phyloP scores from a whole-genome alignment of 1,140 invertebrate species.

The Ceratina calcarata region DNA sequence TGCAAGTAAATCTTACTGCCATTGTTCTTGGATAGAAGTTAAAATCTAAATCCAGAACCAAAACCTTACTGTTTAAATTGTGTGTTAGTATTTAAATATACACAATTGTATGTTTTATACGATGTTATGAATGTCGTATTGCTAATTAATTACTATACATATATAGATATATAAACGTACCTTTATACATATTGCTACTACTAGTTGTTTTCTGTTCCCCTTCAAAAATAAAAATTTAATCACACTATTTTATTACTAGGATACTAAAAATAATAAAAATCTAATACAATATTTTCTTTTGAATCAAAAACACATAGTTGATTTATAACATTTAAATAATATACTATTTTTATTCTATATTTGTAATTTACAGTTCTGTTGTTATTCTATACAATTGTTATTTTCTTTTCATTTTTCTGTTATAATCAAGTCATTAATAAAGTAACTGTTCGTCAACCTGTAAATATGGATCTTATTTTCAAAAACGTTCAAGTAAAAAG shows the following conservation, averaged over 20 bases:
- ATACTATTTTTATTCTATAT: background rate
- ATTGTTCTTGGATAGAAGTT: slow-evolving; percentile 17
- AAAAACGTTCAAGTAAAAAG: background rate
- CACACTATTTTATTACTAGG: background rate
- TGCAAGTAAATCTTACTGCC: slow-evolving; percentile 30
- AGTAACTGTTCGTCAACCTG: background rate
- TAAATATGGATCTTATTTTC: background rate
- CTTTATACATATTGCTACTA: background rate
- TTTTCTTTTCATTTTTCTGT: background rate
- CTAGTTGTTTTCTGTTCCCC: background rate
- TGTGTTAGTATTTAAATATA: background rate
- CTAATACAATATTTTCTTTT: slow-evolving; percentile 16
- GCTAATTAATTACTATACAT: background rate
- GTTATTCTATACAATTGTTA: too few species aligned
- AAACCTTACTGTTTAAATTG: background rate
- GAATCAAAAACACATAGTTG: background rate
- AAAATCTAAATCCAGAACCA: too few species aligned
- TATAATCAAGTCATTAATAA: background rate
- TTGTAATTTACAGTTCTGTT: background rate
- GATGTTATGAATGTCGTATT: slow-evolving; percentile 11
- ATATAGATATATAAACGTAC: background rate
- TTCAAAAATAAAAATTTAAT: background rate
- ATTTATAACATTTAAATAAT: background rate
- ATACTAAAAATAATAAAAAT: background rate
- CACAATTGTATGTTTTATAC: slow-evolving; percentile 1